Evolutionary conservation across 2,888 invertebrate genomes (phyloP).

Genomic region (Philaethria dido): DNA sequence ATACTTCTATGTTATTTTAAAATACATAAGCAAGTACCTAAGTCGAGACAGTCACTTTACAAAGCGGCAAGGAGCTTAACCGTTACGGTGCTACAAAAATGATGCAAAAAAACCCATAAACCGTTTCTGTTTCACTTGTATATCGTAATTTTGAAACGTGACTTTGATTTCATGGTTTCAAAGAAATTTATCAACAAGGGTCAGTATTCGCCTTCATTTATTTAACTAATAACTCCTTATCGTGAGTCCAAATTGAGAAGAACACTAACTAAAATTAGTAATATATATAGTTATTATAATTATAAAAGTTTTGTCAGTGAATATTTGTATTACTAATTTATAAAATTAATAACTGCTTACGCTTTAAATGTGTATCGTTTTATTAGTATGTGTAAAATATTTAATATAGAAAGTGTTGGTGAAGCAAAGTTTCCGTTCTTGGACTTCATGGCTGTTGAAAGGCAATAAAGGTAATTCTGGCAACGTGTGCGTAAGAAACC

Average conservation of each 20-base stretch:
- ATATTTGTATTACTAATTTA: not conserved
- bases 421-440: conserved; percentile 44
- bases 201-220: conserved; percentile 62
- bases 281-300: not conserved
- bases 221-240: conserved; percentile 49
- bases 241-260: not conserved
- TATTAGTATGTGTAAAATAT: not conserved
- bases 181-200: conserved; percentile 61
- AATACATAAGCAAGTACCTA: conserved; percentile 2
- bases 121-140: conserved; percentile 77
- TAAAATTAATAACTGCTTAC: not conserved
- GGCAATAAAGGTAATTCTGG: conserved; percentile 61
- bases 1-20: not conserved
- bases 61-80: conserved; percentile 59
- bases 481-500: conserved; percentile 68
- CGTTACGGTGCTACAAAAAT: conserved; percentile 75
- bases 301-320: too few relatives aligned
- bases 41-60: conserved; percentile 54
- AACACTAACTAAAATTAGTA: not conserved
- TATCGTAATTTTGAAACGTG: conserved; percentile 72
- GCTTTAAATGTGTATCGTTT: not conserved
- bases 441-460: conserved; percentile 63
- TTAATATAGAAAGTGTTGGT: conserved; percentile 11
- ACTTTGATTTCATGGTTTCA: conserved; percentile 72
- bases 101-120: conserved; percentile 65